Conservation (phyloP, 2,888 invertebrate species). For the Oegoconia quadripuncta region DNA sequence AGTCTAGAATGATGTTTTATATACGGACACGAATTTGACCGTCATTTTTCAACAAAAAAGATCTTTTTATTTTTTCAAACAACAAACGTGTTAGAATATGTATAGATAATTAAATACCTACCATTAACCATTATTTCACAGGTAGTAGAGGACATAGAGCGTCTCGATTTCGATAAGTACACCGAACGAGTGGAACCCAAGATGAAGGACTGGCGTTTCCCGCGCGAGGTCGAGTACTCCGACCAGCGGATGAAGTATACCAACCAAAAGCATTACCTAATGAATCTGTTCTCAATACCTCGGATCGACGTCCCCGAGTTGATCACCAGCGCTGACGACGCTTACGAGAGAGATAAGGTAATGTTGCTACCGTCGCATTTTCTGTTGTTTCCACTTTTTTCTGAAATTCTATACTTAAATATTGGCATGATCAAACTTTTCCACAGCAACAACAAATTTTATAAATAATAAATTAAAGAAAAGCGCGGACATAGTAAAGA, state of each 20-base stretch:
- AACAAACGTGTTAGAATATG: too few species aligned
- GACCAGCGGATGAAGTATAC: constrained; percentile 80
- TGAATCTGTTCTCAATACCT: constrained; percentile 81
- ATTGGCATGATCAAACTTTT: too few species aligned
- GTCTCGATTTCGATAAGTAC: constrained; percentile 83
- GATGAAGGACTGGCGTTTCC: constrained; percentile 87
- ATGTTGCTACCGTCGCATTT: constrained; percentile 7
- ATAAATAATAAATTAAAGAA: too few species aligned
- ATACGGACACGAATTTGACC: too few species aligned
- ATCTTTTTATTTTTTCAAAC: too few species aligned
- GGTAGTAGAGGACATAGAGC: constrained; percentile 92
- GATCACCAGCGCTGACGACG: constrained; percentile 79
- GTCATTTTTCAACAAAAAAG: too few species aligned
- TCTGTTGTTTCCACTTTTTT: too few species aligned
- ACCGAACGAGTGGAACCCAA: constrained; percentile 82
- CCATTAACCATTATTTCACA: constrained; percentile 27
- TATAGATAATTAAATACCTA: too few species aligned
- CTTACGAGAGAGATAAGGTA: constrained; percentile 50
- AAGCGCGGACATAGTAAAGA: too few species aligned
- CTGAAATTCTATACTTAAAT: too few species aligned
- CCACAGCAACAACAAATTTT: too few species aligned
- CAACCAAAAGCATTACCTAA: constrained; percentile 77
- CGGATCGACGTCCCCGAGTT: constrained; percentile 85
- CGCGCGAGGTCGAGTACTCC: constrained; percentile 80
- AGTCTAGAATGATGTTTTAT: too few species aligned